phyloP scores from a whole-genome alignment of 1,140 invertebrate genomes.

The Paraescarpia echinospica region DNA sequence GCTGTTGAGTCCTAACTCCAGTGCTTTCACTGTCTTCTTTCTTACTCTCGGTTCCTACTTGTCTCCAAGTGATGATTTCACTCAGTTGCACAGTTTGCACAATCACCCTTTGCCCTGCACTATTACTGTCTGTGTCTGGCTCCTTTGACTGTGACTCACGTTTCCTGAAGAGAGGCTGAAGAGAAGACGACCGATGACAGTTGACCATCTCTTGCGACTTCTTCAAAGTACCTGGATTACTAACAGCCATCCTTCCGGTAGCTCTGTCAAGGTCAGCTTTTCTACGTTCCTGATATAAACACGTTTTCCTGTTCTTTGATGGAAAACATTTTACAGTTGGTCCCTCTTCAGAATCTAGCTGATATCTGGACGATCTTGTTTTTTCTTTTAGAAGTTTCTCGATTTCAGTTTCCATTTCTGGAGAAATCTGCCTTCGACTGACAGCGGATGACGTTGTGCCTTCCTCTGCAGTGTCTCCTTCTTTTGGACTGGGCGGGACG shows the following conservation, averaged over 20 bases:
- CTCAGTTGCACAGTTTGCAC: neutral
- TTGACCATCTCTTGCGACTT: neutral
- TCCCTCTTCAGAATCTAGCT: neutral
- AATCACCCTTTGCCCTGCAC: neutral
- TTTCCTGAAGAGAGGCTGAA: neutral
- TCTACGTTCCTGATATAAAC: neutral
- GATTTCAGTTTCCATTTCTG: neutral
- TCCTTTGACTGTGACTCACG: neutral
- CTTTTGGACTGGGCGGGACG: constrained; percentile 19
- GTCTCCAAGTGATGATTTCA: neutral
- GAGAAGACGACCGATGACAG: neutral
- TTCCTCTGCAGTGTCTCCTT: neutral
- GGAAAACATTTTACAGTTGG: constrained; percentile 1
- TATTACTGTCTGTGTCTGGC: neutral
- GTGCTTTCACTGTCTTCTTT: neutral
- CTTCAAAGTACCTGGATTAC: neutral
- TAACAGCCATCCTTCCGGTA: neutral
- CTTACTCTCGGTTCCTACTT: neutral
- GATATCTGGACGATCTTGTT: neutral
- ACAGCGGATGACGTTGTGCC: neutral
- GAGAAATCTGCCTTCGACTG: neutral
- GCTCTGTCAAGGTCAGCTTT: neutral
- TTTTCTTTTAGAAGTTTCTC: neutral
- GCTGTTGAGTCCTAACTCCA: neutral
- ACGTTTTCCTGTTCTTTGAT: neutral